phyloP scores from a whole-genome alignment of 2,113 vertebrate species.

The Burhinus oedicnemus region DNA sequence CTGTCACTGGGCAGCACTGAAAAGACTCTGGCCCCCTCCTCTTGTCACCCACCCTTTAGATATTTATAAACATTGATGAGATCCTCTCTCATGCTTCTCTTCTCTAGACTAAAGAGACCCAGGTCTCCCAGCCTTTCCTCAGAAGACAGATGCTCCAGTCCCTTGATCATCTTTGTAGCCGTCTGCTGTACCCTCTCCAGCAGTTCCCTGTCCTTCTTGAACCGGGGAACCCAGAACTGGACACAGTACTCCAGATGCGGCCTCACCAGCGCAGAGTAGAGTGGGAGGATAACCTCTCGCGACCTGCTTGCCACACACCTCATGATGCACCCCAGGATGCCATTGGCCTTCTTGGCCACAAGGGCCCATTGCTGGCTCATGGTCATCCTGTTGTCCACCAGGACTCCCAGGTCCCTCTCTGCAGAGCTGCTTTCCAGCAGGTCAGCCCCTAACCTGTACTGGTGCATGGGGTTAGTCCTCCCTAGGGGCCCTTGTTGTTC shows the following conservation, averaged over 20 bases:
- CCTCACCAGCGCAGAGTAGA: background rate
- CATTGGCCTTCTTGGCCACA: background rate
- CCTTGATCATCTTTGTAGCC: background rate
- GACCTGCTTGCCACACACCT: background rate
- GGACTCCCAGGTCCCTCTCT: background rate
- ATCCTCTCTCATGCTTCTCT: background rate
- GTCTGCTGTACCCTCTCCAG: background rate
- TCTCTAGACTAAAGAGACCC: background rate
- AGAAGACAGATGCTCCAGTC: background rate
- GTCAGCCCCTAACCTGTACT: background rate
- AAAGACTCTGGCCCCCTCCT: background rate
- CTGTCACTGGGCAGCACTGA: background rate
- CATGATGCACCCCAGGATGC: background rate
- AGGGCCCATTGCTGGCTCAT: background rate
- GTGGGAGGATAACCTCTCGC: background rate
- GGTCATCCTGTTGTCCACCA: background rate
- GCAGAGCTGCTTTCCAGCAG: background rate
- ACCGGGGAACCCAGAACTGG: background rate
- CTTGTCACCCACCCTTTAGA: background rate
- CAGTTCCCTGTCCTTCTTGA: background rate
- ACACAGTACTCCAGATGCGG: background rate
- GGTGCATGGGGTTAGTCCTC: background rate
- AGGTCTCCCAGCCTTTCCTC: background rate
- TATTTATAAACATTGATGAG: background rate
- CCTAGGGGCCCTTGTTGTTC: background rate